Percentiles rank a stretch among this genome's conserved stretches.
Conservation (phyloP, 2,113 vertebrate species). For the Pleuronectes platessa region DNA sequence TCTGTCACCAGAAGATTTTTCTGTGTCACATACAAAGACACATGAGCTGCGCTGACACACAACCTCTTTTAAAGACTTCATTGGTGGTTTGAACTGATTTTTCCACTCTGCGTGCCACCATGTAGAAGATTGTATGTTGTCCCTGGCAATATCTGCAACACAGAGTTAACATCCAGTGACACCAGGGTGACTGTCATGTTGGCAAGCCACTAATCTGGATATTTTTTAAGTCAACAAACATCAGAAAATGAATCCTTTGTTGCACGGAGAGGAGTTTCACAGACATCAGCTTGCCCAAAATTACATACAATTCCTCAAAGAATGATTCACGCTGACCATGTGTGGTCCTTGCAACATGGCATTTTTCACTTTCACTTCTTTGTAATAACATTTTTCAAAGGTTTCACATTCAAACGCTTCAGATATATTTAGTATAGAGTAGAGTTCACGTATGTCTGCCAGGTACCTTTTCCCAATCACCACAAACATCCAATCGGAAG, state of each 20-base stretch:
- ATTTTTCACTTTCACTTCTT: constrained; percentile 8
- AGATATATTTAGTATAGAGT: constrained; percentile 15
- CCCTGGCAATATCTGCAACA: constrained; percentile 34
- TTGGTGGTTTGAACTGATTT: constrained; percentile 46
- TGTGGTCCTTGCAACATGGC: constrained; percentile 19
- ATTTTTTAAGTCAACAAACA: constrained; percentile 35
- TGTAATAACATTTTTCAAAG: constrained; percentile 9
- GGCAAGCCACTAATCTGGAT: constrained; percentile 9
- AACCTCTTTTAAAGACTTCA: constrained; percentile 10
- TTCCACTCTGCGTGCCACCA: not conserved
- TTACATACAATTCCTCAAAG: constrained; percentile 27
- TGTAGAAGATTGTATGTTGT: constrained; percentile 36
- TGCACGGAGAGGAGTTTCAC: constrained; percentile 14
- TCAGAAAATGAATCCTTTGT: constrained; percentile 33
- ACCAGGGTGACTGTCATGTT: constrained; percentile 18
- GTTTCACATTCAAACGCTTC: constrained; percentile 25
- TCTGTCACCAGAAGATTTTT: constrained; percentile 25
- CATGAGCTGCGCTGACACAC: constrained; percentile 5
- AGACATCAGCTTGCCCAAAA: constrained; percentile 30
- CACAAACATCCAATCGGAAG: constrained; percentile 18
- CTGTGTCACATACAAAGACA: constrained; percentile 20
- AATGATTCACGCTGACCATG: not conserved
- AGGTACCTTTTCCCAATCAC: constrained; percentile 24
- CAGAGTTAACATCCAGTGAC: constrained; percentile 21
- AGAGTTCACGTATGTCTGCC: not conserved